These are phyloP conservation scores for Manis pentadactyla DNA, from an alignment of 2,797 vertebrate species.

Conservation along the genomic window DNA sequence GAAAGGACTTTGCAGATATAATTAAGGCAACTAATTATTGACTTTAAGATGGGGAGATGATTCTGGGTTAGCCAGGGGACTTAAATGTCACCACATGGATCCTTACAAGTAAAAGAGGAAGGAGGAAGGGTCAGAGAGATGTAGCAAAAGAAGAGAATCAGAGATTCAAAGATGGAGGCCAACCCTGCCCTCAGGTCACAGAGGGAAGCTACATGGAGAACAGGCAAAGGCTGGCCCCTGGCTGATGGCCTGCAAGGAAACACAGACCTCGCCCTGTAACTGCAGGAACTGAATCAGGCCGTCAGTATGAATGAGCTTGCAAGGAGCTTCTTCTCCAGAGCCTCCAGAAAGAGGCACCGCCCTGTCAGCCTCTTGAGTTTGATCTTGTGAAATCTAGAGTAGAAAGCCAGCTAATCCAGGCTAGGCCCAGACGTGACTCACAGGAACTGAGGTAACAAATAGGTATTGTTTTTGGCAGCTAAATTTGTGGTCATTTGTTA, in stretches of 20 bases:
- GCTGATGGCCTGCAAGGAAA: not conserved
- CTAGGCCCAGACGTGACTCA: not conserved
- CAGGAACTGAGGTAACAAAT: not conserved
- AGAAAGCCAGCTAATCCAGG: not conserved
- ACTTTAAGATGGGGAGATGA: not conserved
- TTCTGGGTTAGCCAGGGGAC: not conserved
- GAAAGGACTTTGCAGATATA: not conserved
- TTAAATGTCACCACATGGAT: not conserved
- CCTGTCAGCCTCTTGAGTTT: not conserved
- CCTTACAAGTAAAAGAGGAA: not conserved
- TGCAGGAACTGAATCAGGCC: not conserved
- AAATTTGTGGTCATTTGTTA: not conserved
- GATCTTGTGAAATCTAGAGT: not conserved
- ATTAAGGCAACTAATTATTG: not conserved
- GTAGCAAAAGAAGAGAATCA: not conserved
- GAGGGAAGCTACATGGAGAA: not conserved
- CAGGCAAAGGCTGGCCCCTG: not conserved
- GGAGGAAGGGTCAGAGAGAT: not conserved
- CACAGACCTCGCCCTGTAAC: not conserved
- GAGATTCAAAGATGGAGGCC: not conserved
- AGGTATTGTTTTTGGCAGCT: not conserved
- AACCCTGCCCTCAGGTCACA: accelerated
- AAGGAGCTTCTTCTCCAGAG: not conserved
- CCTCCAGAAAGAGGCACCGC: not conserved
- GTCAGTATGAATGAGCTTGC: not conserved